Base-by-base conservation (phyloP, 2,113 vertebrate species). In the Phainopepla nitens region DNA sequence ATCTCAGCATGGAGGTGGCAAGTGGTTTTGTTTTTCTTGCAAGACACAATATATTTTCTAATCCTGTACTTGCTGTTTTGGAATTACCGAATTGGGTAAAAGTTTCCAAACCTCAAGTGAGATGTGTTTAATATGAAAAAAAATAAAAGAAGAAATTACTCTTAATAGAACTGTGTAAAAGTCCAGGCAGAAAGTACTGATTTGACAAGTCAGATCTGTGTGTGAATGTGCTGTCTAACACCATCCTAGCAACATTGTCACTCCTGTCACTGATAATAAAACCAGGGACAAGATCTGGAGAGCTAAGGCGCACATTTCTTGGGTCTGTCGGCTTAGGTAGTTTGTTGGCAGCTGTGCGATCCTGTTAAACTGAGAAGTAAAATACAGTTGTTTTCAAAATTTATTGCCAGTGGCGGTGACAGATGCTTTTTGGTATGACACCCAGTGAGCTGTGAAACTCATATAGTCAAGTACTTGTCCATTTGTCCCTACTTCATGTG, bases 341-440 rank as follows among this genome's bases (percentile, higher is more conserved):
- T 73, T 96, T 79, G 88, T 95, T 14, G 2, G 47, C 8, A 1
- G 56, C 68, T 92, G 61, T 89, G 87, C 0, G 0, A 90, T 83
- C 78, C 49, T 85, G 70, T 96, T 96, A 94, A 95, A 89, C 78
- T 4, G 18, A 91, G 76, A 94, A 82, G 88, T 12, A 80, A 94
- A 90, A 80, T 71, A 54, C 53, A 95, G 90, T 94, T 94, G 64
- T 83, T 92, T 93, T 82, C 80, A 95, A 92, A 95, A 77, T 81
- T 56, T 61, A 24, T 87, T 93, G 95, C 93, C 96, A 78, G 69
- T 61, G n/a, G 93, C n/a, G 0, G 82, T 91, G 84, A 87, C 91
- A 97, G 91, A 94, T 97, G 87, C 68, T 93, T 96, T 96, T 92
- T 87, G 75, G 86, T 95, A 95, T 90, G 82, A 87, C 92, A 97